Evolutionary conservation across 2,113 vertebrate species (phyloP).

Genomic region (Butorides virescens): DNA sequence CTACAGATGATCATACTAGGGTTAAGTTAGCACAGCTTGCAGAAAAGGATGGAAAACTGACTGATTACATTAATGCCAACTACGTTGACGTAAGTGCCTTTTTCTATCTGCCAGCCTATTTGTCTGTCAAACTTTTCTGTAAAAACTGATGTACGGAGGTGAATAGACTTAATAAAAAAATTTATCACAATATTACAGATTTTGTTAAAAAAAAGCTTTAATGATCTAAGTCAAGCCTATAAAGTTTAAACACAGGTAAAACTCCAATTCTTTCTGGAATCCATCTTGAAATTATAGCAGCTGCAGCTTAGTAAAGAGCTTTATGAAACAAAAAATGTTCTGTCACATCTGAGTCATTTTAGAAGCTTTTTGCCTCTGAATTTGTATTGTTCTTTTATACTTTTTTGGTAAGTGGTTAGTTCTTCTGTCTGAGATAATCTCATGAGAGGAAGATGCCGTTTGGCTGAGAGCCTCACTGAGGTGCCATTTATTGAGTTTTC

Average conservation of each 20-base stretch:
- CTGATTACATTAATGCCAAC: slow-evolving; percentile 98
- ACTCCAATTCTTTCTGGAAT: not conserved
- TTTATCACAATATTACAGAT: not conserved
- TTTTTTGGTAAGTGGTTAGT: not conserved
- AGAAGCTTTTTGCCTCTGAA: not conserved
- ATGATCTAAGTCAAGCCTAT: not conserved
- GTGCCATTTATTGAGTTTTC: not conserved
- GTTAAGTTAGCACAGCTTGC: slow-evolving; percentile 84
- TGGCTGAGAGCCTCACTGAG: not conserved
- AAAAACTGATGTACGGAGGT: not conserved
- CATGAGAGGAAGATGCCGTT: not conserved
- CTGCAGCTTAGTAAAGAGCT: not conserved
- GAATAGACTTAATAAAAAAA: not conserved
- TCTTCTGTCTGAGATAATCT: not conserved
- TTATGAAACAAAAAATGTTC: not conserved
- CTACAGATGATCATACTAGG: slow-evolving; percentile 93
- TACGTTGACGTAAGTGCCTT: slow-evolving; percentile 89
- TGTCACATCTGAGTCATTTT: not conserved
- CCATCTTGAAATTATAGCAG: not conserved
- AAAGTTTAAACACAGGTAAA: not conserved
- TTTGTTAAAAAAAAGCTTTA: not conserved
- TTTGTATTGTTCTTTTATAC: not conserved
- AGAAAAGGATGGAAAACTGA: slow-evolving; percentile 84
- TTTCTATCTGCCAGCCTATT: not conserved
- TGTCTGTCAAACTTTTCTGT: not conserved